phyloP scores from a whole-genome alignment of 2,797 vertebrate species.

The Astyanax mexicanus region DNA sequence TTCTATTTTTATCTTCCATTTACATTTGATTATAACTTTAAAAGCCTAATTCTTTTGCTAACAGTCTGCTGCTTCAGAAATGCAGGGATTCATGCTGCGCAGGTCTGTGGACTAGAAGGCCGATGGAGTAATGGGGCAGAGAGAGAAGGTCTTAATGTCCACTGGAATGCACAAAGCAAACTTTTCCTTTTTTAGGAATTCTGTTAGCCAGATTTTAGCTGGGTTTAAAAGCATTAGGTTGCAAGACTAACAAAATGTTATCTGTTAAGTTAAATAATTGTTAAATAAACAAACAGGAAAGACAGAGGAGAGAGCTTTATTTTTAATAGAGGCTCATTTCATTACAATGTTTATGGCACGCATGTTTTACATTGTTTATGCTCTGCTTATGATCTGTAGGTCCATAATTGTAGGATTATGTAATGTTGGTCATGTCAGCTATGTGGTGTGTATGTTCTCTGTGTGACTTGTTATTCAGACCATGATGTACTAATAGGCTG shows the following conservation, averaged over 20 bases:
- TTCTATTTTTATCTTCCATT: slow-evolving; percentile 13
- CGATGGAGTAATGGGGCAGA: background rate
- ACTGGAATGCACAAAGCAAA: slow-evolving; percentile 25
- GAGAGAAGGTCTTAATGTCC: slow-evolving; percentile 9
- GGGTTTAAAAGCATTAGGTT: background rate
- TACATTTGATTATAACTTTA: slow-evolving; percentile 7
- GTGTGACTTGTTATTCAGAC: background rate
- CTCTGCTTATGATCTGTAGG: background rate
- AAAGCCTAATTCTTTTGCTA: slow-evolving; percentile 5
- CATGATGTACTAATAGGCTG: background rate
- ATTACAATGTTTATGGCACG: background rate
- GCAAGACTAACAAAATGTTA: background rate
- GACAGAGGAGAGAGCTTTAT: background rate
- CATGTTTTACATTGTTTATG: background rate
- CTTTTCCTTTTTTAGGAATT: slow-evolving; percentile 50
- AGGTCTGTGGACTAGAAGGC: background rate
- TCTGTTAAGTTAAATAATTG: background rate
- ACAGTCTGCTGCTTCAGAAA: background rate
- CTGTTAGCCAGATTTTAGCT: slow-evolving; percentile 4
- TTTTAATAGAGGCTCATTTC: background rate
- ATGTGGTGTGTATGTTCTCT: background rate
- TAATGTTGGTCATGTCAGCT: background rate
- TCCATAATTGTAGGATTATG: background rate
- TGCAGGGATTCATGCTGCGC: background rate
- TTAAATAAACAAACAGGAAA: background rate